Evolutionary conservation across 2,888 invertebrate genomes (phyloP), one percentile per base, ranked within the genome.

Genomic region (Sericinus montela): DNA sequence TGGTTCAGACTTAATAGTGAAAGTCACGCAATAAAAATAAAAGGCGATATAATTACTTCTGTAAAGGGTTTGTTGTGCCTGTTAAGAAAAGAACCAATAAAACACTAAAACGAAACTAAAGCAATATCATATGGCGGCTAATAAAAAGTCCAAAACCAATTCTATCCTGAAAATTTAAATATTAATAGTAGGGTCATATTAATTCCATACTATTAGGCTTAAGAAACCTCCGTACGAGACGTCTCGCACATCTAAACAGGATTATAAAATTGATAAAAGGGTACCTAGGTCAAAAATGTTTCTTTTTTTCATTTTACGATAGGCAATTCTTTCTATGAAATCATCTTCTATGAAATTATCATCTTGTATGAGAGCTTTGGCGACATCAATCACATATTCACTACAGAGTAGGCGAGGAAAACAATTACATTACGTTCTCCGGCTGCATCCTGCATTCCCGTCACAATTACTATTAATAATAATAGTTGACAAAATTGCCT

Each of bases 1-100:
- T 36, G 29, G 30, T 32, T 37, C 34, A 32, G 25, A 45, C 37
- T 37, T 50, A 46, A 51, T 51, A 42, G 45, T 25, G 36, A 42
- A 42, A 41, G 45, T 50, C 45, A 45, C 45, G 50, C 45, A 35
- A 45, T 32, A 36, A 36, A 25, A 37, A 32, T 32, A 38, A 44
- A 44, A 44, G 6, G 8, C 19, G 6, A 40, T 16, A 37, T 23
- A 43, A 48, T 38, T 45, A 35, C 16, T n/a, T 29, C n/a, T 40
- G 25, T 16, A 44, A 49, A 49, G 49, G 35, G 45, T 40, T 49
- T 25, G 25, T 49, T 44, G 25, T 34, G 38, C 38, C 28, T 14
- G 19, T 2, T 19, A 19, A 19, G 19, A 19, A 39, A 38, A 44
- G 39, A 13, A 13, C 23, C 34, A 39, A 46, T 46, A 49, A 49